Evolutionary conservation across 2,797 vertebrate genomes (phyloP).

Genomic region (Sus cebifrons): DNA sequence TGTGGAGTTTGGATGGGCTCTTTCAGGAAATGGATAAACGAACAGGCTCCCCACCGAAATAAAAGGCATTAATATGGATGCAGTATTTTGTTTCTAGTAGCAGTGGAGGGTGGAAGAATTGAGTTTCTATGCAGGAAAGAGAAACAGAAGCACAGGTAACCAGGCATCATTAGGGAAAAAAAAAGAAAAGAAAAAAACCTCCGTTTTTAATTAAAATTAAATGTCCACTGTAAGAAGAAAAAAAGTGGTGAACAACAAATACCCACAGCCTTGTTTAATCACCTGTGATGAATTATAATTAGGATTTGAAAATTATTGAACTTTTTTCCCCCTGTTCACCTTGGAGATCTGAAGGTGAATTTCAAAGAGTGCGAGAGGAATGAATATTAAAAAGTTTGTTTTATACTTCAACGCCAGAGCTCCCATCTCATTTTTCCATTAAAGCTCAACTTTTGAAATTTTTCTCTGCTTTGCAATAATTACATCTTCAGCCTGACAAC

Average conservation of each 20-base stretch:
- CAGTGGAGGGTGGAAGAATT: not conserved
- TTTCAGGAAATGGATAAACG: not conserved
- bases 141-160: conserved; percentile 67
- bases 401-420: conserved; percentile 88
- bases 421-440: conserved; percentile 89
- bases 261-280: conserved; percentile 85
- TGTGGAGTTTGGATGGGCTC: not conserved
- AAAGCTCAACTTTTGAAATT: conserved; percentile 89
- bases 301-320: conserved; percentile 88
- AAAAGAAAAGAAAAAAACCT: not conserved
- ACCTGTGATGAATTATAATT: conserved; percentile 88
- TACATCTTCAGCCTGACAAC: conserved; percentile 91
- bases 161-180: conserved; percentile 44
- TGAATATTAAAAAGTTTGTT: conserved; percentile 90
- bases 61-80: not conserved
- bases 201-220: conserved; percentile 87
- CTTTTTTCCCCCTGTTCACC: conserved; percentile 84
- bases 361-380: conserved; percentile 88
- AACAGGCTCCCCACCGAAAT: not conserved
- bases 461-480: conserved; percentile 87
- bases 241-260: conserved; percentile 77
- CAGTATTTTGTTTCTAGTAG: conserved; percentile 15
- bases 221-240: conserved; percentile 81
- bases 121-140: conserved; percentile 45
- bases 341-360: conserved; percentile 85